A percentile compares a stretch with the other conserved stretches of the same genome.
These are phyloP conservation scores for Ceyx melanurus DNA, from an alignment of 2,113 vertebrate species.

Conservation along the genomic window DNA sequence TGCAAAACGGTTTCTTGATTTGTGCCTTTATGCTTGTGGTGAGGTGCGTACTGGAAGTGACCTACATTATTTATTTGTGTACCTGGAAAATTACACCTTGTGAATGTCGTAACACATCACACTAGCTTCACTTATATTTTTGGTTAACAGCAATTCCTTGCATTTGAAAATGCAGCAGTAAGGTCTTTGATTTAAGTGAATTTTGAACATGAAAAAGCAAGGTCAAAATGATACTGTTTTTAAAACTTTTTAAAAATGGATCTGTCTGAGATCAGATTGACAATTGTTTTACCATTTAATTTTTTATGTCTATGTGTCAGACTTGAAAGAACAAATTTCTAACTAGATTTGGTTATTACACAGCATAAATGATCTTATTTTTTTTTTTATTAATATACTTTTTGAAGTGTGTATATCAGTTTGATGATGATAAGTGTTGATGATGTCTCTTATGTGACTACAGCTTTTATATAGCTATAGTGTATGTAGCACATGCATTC, in stretches of 20 bases:
- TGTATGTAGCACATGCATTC: neutral
- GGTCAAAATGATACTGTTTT: neutral
- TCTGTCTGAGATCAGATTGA: neutral
- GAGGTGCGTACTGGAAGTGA: neutral
- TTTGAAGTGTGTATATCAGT: neutral
- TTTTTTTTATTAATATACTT: neutral
- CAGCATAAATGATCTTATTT: neutral
- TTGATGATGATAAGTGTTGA: neutral
- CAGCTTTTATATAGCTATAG: neutral
- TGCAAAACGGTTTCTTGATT: neutral
- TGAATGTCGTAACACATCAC: neutral
- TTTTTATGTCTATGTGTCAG: neutral
- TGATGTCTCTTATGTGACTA: neutral
- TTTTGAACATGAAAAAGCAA: neutral
- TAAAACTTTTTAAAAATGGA: neutral
- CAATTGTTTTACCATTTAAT: neutral
- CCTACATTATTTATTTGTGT: neutral
- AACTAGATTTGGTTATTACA: neutral
- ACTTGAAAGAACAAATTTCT: neutral
- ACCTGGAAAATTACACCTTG: neutral
- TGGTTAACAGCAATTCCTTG: neutral
- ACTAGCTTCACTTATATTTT: neutral
- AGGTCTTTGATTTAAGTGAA: neutral
- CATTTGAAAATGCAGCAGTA: neutral
- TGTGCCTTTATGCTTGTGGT: neutral